phyloP scores from a whole-genome alignment of 2,797 vertebrate genomes.

The Helicolenus hilgendorfi region DNA sequence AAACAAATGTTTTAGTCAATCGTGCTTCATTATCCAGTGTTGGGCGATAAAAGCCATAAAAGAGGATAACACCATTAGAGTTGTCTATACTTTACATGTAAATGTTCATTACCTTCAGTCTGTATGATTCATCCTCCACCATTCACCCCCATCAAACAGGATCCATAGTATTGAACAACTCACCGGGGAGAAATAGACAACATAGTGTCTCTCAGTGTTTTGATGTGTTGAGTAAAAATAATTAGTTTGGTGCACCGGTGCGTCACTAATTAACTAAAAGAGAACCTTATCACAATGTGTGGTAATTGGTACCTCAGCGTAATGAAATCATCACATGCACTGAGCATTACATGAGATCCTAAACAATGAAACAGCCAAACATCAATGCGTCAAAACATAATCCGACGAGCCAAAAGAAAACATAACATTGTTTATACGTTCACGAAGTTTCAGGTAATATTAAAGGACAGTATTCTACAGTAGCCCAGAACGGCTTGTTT shows the following conservation, averaged over 20 bases:
- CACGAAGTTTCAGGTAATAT: background rate
- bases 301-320: slow-evolving; percentile 28
- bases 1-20: background rate
- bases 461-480: background rate
- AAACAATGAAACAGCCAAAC: too few relatives aligned
- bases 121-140: background rate
- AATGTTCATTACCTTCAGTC: background rate
- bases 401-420: background rate
- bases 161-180: background rate
- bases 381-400: too few relatives aligned
- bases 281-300: slow-evolving; percentile 19
- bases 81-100: background rate
- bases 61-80: background rate
- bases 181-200: background rate
- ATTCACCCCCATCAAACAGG: background rate
- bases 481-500: too few relatives aligned
- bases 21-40: background rate
- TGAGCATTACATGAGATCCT: background rate
- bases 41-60: background rate
- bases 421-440: background rate
- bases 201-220: background rate
- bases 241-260: slow-evolving; percentile 7
- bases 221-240: background rate
- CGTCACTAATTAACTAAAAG: slow-evolving; percentile 12
- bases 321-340: slow-evolving; percentile 24